Percentiles rank a stretch among this genome's conserved stretches.
Evolutionary conservation across 2,797 vertebrate species (phyloP).

Genomic region (Muraenolepis orangiensis): DNA sequence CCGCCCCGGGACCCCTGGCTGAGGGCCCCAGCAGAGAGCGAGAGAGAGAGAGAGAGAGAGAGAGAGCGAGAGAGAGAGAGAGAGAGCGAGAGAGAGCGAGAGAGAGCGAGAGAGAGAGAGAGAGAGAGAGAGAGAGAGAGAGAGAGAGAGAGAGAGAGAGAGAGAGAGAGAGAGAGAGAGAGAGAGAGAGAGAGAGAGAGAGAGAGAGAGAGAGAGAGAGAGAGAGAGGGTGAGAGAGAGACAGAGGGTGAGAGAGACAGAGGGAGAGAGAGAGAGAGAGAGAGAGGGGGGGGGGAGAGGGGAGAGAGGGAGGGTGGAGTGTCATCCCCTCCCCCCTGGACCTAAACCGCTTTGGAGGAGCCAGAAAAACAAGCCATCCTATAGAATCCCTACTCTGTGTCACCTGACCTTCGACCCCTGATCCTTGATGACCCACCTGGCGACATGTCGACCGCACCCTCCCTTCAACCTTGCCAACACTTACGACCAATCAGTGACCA

Average conservation of each 20-base stretch:
- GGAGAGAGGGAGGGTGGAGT: not conserved
- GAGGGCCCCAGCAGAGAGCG: slow-evolving; percentile 36
- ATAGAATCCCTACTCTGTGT: not conserved
- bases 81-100: not conserved
- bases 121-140: not conserved
- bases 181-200: not conserved
- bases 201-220: not conserved
- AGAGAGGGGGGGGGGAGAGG: slow-evolving; percentile 2
- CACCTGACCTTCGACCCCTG: not conserved
- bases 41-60: slow-evolving; percentile 20
- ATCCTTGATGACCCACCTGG: not conserved
- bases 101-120: not conserved
- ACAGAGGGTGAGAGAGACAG: not conserved
- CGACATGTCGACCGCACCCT: not conserved
- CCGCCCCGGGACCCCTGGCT: not conserved
- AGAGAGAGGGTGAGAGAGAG: too few relatives aligned
- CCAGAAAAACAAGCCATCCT: not conserved
- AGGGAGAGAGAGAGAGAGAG: slow-evolving; percentile 5
- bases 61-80: slow-evolving; percentile 10
- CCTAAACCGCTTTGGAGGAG: not conserved
- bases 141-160: slow-evolving; percentile 4
- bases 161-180: slow-evolving; percentile 7
- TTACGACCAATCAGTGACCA: not conserved
- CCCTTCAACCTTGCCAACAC: not conserved
- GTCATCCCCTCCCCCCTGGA: not conserved